Conservation (phyloP, 2,888 invertebrate species). For the Xanthorhoe spadicearia region DNA sequence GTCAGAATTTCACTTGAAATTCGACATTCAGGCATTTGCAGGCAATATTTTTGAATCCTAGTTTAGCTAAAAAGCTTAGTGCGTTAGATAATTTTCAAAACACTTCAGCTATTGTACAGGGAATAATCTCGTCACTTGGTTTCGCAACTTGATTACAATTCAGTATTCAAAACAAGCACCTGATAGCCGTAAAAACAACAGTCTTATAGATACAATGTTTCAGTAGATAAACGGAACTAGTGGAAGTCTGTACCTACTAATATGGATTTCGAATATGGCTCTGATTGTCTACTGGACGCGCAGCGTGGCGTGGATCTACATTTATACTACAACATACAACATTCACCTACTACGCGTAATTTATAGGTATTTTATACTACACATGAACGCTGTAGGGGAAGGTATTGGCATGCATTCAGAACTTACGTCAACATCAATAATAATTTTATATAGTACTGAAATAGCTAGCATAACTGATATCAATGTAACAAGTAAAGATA, state of each 20-base stretch:
- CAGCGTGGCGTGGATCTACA: conserved; percentile 66
- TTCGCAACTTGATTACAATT: conserved; percentile 41
- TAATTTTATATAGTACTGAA: conserved; percentile 35
- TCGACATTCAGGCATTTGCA: conserved; percentile 38
- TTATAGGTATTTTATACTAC: conserved; percentile 46
- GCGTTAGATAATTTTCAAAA: not conserved
- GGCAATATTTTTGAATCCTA: conserved; percentile 10
- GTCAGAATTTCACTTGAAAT: conserved; percentile 22
- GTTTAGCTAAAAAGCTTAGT: conserved; percentile 29
- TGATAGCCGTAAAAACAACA: conserved; percentile 54
- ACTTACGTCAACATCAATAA: conserved; percentile 29
- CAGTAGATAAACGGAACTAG: conserved; percentile 33
- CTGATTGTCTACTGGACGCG: conserved; percentile 63
- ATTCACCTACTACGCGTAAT: conserved; percentile 49
- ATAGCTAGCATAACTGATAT: conserved; percentile 28
- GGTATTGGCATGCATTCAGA: conserved; percentile 41
- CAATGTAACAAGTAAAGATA: conserved; percentile 5
- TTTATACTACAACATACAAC: conserved; percentile 63
- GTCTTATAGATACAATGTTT: conserved; percentile 57
- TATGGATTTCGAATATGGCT: conserved; percentile 22
- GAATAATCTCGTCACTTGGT: not conserved
- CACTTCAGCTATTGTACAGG: conserved; percentile 11
- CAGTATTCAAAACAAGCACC: conserved; percentile 46
- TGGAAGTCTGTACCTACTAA: conserved; percentile 4
- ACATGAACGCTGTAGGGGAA: conserved; percentile 51